A percentile compares a stretch with the other conserved stretches of the same genome.
Conservation (phyloP, 2,888 invertebrate genomes). For the Ormyrus thymus region DNA sequence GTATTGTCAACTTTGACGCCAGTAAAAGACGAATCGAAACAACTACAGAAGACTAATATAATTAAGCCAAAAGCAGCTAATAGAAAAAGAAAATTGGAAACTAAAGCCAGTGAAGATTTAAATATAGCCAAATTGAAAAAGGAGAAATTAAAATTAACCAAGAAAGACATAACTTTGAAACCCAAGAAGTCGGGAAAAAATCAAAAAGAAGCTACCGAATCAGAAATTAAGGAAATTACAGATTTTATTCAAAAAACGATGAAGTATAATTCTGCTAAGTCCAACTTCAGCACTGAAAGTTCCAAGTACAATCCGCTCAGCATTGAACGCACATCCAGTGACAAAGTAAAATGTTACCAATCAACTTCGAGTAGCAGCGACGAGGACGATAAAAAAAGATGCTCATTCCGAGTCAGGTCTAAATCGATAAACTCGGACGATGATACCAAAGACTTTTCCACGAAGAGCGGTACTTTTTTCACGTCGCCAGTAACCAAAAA, state of each 20-base stretch:
- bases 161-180: not conserved
- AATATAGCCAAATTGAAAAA: not conserved
- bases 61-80: not conserved
- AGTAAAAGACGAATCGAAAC: no score
- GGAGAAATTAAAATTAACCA: constrained; percentile 7
- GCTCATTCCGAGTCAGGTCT: constrained; percentile 16
- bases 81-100: constrained; percentile 26
- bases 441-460: no score
- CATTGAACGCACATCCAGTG: not conserved
- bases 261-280: constrained; percentile 1
- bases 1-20: no score
- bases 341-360: no score
- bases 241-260: constrained; percentile 20
- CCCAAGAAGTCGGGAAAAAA: not conserved
- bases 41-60: no score
- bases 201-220: not conserved
- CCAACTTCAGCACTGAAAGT: not conserved
- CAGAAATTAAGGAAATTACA: constrained; percentile 13
- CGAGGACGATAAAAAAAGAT: constrained; percentile 17
- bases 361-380: constrained; percentile 33
- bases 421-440: not conserved
- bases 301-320: constrained; percentile 1
- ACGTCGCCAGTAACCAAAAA: no score
- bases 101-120: not conserved
- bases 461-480: no score